Conservation (phyloP, 2,113 vertebrate species). For the Lepus europaeus region DNA sequence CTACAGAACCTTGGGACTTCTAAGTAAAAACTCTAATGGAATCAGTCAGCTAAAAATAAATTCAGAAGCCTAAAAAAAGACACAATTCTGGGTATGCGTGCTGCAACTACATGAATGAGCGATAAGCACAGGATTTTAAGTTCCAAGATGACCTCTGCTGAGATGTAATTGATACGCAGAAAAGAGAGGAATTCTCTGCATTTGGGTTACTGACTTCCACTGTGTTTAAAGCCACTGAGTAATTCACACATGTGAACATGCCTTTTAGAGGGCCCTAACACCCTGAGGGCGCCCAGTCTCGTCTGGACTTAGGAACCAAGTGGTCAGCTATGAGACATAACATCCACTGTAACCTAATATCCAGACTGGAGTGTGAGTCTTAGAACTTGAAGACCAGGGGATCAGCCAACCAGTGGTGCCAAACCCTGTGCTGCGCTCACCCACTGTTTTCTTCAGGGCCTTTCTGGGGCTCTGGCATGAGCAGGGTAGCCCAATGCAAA, state of each 20-base stretch:
- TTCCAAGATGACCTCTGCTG: background rate
- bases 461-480: background rate
- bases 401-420: too few species aligned
- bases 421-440: background rate
- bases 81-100: background rate
- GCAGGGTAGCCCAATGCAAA: background rate
- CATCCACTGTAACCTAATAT: background rate
- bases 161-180: background rate
- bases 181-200: background rate
- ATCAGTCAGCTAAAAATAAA: background rate
- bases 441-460: too few species aligned
- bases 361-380: background rate
- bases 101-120: background rate
- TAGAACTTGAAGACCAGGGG: background rate
- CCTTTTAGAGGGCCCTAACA: too few species aligned
- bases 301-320: too few species aligned
- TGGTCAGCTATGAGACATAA: too few species aligned
- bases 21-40: background rate
- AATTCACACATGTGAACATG: background rate
- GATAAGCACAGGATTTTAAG: background rate
- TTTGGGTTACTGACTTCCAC: background rate
- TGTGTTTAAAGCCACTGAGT: background rate
- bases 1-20: background rate
- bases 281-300: too few species aligned
- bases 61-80: background rate